These are phyloP conservation scores for Sylvia atricapilla DNA, from an alignment of 2,113 vertebrate species.

Conservation along the genomic window DNA sequence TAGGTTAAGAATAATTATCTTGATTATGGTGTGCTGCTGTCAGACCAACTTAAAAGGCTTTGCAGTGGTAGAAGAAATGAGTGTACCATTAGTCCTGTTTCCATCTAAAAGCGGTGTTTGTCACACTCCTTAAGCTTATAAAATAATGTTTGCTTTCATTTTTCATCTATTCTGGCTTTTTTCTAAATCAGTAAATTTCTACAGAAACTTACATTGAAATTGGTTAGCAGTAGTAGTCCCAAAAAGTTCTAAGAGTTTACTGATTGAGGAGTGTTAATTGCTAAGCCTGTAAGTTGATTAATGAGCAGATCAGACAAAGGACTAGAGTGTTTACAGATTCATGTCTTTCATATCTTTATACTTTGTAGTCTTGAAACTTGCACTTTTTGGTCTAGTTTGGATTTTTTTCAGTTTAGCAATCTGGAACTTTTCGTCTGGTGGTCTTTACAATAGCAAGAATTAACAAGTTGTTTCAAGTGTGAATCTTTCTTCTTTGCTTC, in stretches of 20 bases:
- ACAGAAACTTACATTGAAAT: not conserved
- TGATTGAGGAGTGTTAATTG: not conserved
- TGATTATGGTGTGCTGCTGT: not conserved
- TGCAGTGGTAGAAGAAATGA: not conserved
- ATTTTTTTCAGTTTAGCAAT: not conserved
- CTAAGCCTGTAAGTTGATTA: not conserved
- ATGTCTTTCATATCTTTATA: not conserved
- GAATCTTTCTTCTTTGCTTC: not conserved
- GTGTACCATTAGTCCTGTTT: not conserved
- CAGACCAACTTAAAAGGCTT: not conserved
- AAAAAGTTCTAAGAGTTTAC: not conserved
- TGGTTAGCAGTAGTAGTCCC: not conserved
- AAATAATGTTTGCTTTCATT: not conserved
- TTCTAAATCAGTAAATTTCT: not conserved
- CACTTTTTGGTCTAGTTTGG: not conserved
- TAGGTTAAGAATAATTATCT: not conserved
- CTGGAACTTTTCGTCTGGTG: not conserved
- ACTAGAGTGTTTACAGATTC: not conserved
- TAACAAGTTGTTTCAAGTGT: not conserved
- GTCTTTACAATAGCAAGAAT: not conserved
- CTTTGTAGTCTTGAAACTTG: not conserved
- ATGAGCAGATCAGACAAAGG: not conserved
- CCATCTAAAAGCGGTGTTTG: not conserved
- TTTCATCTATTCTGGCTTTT: not conserved
- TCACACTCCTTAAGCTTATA: not conserved